phyloP scores from a whole-genome alignment of 1,140 invertebrate species.

The Aplysia californica region DNA sequence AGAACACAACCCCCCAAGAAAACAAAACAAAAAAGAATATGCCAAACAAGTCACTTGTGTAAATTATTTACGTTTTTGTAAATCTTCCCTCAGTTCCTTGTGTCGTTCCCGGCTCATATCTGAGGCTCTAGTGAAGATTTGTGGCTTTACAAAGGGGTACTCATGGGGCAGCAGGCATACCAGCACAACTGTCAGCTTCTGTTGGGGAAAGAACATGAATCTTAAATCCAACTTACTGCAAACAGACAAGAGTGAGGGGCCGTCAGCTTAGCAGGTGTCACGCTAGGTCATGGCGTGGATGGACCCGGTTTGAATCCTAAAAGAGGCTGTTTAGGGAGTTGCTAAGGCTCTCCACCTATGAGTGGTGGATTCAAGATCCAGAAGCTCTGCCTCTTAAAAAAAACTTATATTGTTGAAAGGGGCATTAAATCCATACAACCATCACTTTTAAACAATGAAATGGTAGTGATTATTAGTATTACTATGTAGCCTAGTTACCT shows the following conservation, averaged over 20 bases:
- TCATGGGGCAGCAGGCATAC: slow-evolving; percentile 23
- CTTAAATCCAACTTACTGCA: background rate
- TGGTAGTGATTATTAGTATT: too few relatives aligned
- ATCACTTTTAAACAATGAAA: too few relatives aligned
- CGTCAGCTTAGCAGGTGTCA: background rate
- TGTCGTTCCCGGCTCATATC: slow-evolving; percentile 15
- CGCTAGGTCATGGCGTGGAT: background rate
- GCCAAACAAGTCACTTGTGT: background rate
- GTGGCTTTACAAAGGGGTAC: slow-evolving; percentile 21
- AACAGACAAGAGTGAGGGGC: background rate
- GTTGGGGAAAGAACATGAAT: background rate
- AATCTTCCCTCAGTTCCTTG: slow-evolving; percentile 5
- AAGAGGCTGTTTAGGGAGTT: background rate
- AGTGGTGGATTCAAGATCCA: too few relatives aligned
- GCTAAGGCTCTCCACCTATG: too few relatives aligned
- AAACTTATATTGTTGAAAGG: too few relatives aligned
- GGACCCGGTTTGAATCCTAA: background rate
- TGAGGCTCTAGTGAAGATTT: slow-evolving; percentile 11
- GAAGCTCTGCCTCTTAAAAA: too few relatives aligned
- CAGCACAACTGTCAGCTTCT: slow-evolving; percentile 11
- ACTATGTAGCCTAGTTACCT: too few relatives aligned
- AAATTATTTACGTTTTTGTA: slow-evolving; percentile 7
- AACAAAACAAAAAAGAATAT: too few relatives aligned
- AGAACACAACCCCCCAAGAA: too few relatives aligned
- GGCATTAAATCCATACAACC: too few relatives aligned